These are phyloP conservation scores for Origma solitaria DNA, from an alignment of 2,113 vertebrate genomes.

Conservation along the genomic window DNA sequence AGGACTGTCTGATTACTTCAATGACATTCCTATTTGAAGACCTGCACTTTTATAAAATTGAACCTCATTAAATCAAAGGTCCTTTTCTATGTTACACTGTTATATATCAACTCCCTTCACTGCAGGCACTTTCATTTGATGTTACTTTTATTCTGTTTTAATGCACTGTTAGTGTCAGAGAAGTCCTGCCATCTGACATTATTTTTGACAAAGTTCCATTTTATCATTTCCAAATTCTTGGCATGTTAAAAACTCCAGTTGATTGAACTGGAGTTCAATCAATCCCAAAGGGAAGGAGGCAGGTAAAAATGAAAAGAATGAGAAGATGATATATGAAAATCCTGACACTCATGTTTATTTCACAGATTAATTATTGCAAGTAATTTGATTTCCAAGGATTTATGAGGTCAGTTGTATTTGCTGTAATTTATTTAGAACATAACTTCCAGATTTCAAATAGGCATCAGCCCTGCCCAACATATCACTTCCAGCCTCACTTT, in stretches of 20 bases:
- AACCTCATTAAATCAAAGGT: constrained; percentile 42
- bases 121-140: background rate
- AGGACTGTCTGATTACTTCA: background rate
- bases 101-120: background rate
- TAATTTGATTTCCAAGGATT: constrained; percentile 3
- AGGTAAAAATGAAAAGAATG: background rate
- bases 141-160: background rate
- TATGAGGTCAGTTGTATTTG: background rate
- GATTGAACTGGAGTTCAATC: background rate
- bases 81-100: background rate
- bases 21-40: constrained; percentile 21
- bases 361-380: constrained; percentile 19
- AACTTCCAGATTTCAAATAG: background rate
- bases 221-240: constrained; percentile 10
- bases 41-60: constrained; percentile 5
- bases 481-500: background rate
- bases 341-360: background rate
- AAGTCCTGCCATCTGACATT: background rate
- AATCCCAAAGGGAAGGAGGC: background rate
- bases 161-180: background rate
- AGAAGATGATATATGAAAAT: constrained; percentile 9
- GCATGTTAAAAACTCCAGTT: background rate
- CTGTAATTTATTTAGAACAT: background rate
- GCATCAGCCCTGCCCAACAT: background rate
- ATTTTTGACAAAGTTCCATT: constrained; percentile 7